Evolutionary conservation across 2,113 vertebrate genomes (phyloP), one percentile per base, ranked within the genome.

Genomic region (Thunnus thynnus): DNA sequence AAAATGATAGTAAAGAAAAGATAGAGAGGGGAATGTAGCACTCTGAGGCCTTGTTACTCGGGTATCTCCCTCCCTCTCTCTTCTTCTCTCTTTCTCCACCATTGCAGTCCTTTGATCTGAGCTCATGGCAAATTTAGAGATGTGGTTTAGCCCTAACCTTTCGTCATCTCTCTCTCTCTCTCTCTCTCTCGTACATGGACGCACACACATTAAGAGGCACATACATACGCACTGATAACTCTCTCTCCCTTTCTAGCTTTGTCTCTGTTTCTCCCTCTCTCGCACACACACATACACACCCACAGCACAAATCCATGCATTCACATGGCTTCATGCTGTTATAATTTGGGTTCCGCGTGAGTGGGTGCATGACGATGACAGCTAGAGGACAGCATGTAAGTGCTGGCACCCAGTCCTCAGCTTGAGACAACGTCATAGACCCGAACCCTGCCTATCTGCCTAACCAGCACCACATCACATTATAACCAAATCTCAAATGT

Each of bases 21-120:
- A 68, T 47, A 16, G 41, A 63, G 60, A 68, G 50, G n/a, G 25
- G 70, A 81, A 66, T 41, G 47, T 20, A 75, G 62, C 48, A 66
- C 73, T 76, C 20, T 41, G 70, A 58, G 68, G 66, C 60, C 84
- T 76, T 78, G 58, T 82, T 78, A 55, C 47, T 57, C 11, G 4
- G 54, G 60, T 71, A 64, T 80, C 32, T 13, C 20, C 54, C 11
- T 4, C 48, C 60, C 44, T 75, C 54, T 68, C 10, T 25, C 41
- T 41, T 62, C 41, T 64, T 64, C 58, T 52, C 73, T 77, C 68
- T 66, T 74, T 80, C 62, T 80, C 72, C 10, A 67, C 72, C 72
- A 60, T 78, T 47, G 14, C 70, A 70, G 73, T 83, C 54, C 80
- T 92, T 93, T 91, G 81, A 90, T 92, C 87, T 89, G 54, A 90